Base-by-base conservation (phyloP, 23 tunicate genomes). In the Styela clava region DNA sequence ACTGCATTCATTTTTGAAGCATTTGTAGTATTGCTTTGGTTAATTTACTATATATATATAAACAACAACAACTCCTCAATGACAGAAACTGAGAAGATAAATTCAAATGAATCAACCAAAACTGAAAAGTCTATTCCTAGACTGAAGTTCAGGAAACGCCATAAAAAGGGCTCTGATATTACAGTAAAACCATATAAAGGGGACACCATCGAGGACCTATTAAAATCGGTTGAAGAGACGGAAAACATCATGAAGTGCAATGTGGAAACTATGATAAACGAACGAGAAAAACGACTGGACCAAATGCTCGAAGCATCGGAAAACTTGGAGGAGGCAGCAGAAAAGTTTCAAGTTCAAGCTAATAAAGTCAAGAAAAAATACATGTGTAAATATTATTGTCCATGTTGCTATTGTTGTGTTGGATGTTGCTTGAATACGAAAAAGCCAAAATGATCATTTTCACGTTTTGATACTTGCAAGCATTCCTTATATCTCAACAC, bases 291-390 rank as follows among this genome's bases (percentile, higher is more conserved):
- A 27, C 16, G 16, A 27, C 16, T 65, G 16, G 31, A 65, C 18
- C 5, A 65, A 65, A 65, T 65, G 70, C 70, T 65, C 29, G 29
- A 9, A 27, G 31, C 31, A 24, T 65, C 70, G 31, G 16, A 65
- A 65, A 16, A 65, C 31, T 65, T 65, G 70, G 70, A 65, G 16
- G 31, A 65, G 18, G 29, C 70, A 24, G 70, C 70, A 18, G 29
- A 24, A 5, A 65, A 65, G 7, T 65, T 65, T 16, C 30, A 24
- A 24, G 16, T 27, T 24, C 70, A 65, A 16, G 31, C 70, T 3
- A 65, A 65, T 3, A 65, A 65, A 5, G 7, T 16, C 7, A 65
- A 65, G 18, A 65, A 16, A 65, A 65, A 65, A 16, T 65, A 65
- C 16, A 3, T 9, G 31, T 65, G 70, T 65, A 65, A 65, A 65